Base-by-base conservation (phyloP, 2,797 vertebrate genomes). In the Lagodon rhomboides region DNA sequence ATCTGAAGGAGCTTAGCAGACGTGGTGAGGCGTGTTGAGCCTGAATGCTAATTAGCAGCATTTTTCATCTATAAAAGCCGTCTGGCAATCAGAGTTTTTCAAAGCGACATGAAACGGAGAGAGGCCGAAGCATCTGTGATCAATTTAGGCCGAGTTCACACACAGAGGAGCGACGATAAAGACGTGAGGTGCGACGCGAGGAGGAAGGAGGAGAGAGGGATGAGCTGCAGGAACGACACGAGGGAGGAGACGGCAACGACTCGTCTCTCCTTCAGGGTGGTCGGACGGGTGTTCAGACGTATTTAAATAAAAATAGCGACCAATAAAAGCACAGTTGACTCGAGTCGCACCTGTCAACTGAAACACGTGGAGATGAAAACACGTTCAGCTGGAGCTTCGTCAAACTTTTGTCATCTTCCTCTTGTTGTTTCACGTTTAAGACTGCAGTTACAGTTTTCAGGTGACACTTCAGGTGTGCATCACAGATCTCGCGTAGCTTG, bases 11-110 rank as follows among this genome's bases (percentile, higher is more conserved):
- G 86, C 77, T 88, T 75, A 63, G 69, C 80, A 53, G 68, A 72
- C 53, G 74, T 84, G 81, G 79, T 41, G 77, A 51, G 64, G 69
- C 3, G 50, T 27, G 65, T 63, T 1, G 54, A 72, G 67, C 12
- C 30, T 5, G 38, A 59, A 87, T 88, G 90, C 86, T 92, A 89
- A 93, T 92, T 86, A 91, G 84, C 89, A 44, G 61, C 71, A 59
- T 88, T 87, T 88, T 82, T 84, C 90, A 84, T 85, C 82, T 68
- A 75, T 87, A 87, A 85, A 83, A 85, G 79, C 77, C 23, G 85
- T 89, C 90, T 88, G 88, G 86, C 68, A 79, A 88, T 89, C 85
- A 79, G 47, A 77, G 81, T 25, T 86, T 86, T 86, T 86, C 77
- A 89, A 87, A 90, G 86, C 83, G 43, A 89, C 85, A 77, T 49